Conservation (phyloP, 2,113 vertebrate genomes). For the Malurus cyaneus region DNA sequence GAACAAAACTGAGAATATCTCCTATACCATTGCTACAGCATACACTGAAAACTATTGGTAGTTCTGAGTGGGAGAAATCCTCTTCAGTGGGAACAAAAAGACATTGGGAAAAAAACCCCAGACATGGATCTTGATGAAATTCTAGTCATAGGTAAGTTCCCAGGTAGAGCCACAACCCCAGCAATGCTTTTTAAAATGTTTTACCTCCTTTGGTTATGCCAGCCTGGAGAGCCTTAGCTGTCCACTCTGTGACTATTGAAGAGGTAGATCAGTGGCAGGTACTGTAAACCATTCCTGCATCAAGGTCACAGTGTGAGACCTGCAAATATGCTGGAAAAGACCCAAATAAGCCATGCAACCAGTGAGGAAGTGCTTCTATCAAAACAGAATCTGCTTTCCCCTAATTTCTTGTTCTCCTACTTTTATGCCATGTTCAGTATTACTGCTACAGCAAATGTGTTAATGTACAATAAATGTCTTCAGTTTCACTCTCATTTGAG, state of each 20-base stretch:
- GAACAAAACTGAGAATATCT: background rate
- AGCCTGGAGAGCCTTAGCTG: no score
- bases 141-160: background rate
- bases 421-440: background rate
- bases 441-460: background rate
- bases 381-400: background rate
- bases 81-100: background rate
- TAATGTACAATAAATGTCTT: background rate
- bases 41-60: background rate
- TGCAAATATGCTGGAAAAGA: background rate
- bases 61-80: background rate
- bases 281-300: background rate
- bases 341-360: background rate
- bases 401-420: background rate
- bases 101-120: rapidly evolving
- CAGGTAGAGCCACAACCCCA: background rate
- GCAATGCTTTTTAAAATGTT: background rate
- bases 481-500: background rate
- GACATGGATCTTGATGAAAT: background rate
- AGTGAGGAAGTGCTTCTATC: background rate
- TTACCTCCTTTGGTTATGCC: background rate
- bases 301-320: background rate
- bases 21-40: background rate
- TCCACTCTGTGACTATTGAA: background rate
- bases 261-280: background rate